Evolutionary conservation across 64 coral and sea anemone genomes (phyloP), one percentile per base, ranked within the genome.

Genomic region (Orbicella faveolata): DNA sequence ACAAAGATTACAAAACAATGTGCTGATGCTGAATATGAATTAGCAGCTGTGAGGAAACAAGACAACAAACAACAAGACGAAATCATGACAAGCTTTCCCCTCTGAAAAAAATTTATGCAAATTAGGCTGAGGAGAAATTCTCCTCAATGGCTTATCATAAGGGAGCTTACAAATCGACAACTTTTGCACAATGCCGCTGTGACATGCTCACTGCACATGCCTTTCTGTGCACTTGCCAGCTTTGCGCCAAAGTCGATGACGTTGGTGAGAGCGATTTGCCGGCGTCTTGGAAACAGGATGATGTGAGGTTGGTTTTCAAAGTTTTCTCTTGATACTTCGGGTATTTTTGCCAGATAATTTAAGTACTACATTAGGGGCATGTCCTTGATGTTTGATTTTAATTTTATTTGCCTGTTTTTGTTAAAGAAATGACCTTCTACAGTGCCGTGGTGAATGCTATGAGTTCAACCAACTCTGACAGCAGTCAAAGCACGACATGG

Each of bases 291-390:
- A 41, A 4, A 41, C 39, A 41, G 39, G 34, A 75, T 10, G 73
- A 75, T 26, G 73, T 75, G 73, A 75, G 73, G 73, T 75, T 75
- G 30, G 30, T 30, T 30, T 30, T 30, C 30, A 30, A 30, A 75
- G 73, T 75, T 75, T 75, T 75, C 73, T 75, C 73, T 75, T 34
- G 73, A 75, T 35, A 17, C 34, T 37, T 75, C 13, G 34, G 36
- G 73, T 36, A 34, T 36, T 39, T 75, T 75, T 75, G 73, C 73
- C 73, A 36, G 73, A 36, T 75, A 75, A 75, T 75, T 75, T 36
- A 75, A 35, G 73, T 36, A 75, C 35, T 26, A 75, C 73, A 75
- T 75, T 75, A 36, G 73, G 30, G 33, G 34, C 73, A 75, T 30
- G 30, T 30, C 30, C 30, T 30, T 30, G 30, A 30, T 3, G 34